Base-by-base conservation (phyloP, 37 sponge, comb jelly and placozoan species). In the Hormiphora californensis region DNA sequence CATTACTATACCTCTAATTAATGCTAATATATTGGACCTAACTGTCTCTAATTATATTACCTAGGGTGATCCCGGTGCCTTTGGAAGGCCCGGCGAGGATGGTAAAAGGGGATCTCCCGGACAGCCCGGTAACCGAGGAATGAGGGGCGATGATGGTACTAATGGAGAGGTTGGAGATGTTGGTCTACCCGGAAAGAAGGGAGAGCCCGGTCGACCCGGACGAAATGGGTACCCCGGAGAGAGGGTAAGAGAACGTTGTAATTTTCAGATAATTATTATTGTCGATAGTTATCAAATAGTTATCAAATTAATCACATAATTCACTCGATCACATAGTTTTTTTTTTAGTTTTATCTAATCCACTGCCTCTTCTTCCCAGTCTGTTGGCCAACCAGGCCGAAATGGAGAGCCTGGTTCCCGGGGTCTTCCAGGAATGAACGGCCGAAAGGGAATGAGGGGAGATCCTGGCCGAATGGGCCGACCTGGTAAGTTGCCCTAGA, bases 21-120 rank as follows among this genome's bases (percentile, higher is more conserved):
- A n/a, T n/a, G n/a, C n/a, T n/a, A n/a, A n/a, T n/a, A n/a, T n/a
- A n/a, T n/a, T n/a, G n/a, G n/a, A n/a, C n/a, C n/a, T n/a, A n/a
- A n/a, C n/a, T n/a, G n/a, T n/a, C n/a, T n/a, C n/a, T n/a, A n/a
- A n/a, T n/a, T n/a, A n/a, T n/a, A n/a, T n/a, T n/a, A n/a, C n/a
- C n/a, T 12, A 17, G 28, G 92, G 92, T 44, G 86, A 78, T 4
- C 35, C 46, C 0, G 92, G 92, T 30, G 54, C 44, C 63, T 27
- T 43, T 49, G 93, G 93, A 67, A 40, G 86, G 17, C 86, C 85
- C 61, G 93, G 53, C 15, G 53, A 17, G 53, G 9, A 49, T 49
- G 53, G 9, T 17, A 49, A 15, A 49, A 49, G 53, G 15, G 9
- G 15, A 49, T 49, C 9, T 49, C 53, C 53, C 53, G 9, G 53